Conservation (phyloP, 2,888 invertebrate genomes). For the Enoplolaimus lenunculus region DNA sequence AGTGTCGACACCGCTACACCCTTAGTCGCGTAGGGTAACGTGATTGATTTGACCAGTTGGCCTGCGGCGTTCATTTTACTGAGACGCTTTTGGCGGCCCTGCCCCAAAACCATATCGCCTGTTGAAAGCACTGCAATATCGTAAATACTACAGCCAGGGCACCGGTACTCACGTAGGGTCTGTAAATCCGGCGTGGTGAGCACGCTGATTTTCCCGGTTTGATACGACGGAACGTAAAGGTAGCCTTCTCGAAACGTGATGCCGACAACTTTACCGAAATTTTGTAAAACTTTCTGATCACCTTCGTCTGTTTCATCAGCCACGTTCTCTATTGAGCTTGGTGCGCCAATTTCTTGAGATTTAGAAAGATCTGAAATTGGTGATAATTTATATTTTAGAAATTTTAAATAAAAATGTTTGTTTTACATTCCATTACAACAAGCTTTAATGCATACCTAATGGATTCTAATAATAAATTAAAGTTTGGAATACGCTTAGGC, state of each 20-base stretch:
- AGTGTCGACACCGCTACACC: background rate
- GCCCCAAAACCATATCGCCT: slow-evolving; percentile 22
- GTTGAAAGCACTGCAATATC: slow-evolving; percentile 20
- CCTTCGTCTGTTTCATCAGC: too few species aligned
- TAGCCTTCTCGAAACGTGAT: slow-evolving; percentile 13
- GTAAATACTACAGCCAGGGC: slow-evolving; percentile 21
- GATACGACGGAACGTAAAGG: slow-evolving; percentile 21
- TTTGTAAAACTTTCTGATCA: background rate
- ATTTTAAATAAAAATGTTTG: too few species aligned
- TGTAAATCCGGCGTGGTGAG: slow-evolving; percentile 18
- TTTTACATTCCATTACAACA: too few species aligned
- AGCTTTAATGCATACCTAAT: too few species aligned
- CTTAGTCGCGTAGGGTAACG: background rate
- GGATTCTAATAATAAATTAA: too few species aligned
- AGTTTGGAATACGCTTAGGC: too few species aligned
- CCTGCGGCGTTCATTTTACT: background rate
- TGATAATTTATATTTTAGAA: too few species aligned
- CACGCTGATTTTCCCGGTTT: slow-evolving; percentile 23
- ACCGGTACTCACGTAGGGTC: slow-evolving; percentile 13
- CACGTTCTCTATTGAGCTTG: too few species aligned
- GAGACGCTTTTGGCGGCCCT: slow-evolving; percentile 12
- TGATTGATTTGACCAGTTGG: background rate
- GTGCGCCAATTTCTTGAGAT: too few species aligned
- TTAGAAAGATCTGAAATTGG: too few species aligned
- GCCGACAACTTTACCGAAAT: slow-evolving; percentile 24